Evolutionary conservation across 2,113 vertebrate species (phyloP).

Genomic region (Corythornis cristatus): DNA sequence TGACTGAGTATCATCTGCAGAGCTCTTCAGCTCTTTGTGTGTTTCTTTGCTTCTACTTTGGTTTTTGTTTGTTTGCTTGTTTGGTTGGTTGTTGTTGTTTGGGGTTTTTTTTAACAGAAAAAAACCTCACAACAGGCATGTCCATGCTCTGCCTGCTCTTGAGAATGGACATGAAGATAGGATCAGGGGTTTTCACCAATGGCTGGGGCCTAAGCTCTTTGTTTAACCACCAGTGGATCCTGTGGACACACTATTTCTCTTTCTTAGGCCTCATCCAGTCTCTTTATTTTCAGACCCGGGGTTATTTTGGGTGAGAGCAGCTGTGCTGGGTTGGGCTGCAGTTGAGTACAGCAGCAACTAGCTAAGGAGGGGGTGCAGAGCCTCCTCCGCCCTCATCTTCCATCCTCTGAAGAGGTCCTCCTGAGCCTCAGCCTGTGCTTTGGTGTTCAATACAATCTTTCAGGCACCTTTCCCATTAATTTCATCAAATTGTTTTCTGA

Average conservation of each 20-base stretch:
- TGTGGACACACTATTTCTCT: neutral
- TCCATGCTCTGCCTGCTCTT: neutral
- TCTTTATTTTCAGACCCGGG: neutral
- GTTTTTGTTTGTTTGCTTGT: too few relatives aligned
- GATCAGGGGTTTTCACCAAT: neutral
- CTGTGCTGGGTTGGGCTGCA: neutral
- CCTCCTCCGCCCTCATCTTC: neutral
- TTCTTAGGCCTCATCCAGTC: neutral
- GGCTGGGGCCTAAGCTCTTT: neutral
- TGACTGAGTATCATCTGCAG: accelerated
- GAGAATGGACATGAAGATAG: neutral
- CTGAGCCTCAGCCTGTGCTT: neutral
- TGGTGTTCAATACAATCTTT: accelerated
- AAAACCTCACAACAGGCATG: neutral
- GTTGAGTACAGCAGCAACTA: neutral
- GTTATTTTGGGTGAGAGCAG: neutral
- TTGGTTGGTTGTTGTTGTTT: too few relatives aligned
- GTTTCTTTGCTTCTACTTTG: too few relatives aligned
- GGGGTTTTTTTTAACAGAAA: neutral
- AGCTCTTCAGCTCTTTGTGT: neutral
- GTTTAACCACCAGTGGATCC: neutral
- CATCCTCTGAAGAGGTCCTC: neutral
- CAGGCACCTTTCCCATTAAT: neutral
- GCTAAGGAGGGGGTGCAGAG: neutral
- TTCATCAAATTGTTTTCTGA: neutral